These are phyloP conservation scores for Drosophila lini DNA, from an alignment of 1,140 invertebrate genomes.

Conservation along the genomic window DNA sequence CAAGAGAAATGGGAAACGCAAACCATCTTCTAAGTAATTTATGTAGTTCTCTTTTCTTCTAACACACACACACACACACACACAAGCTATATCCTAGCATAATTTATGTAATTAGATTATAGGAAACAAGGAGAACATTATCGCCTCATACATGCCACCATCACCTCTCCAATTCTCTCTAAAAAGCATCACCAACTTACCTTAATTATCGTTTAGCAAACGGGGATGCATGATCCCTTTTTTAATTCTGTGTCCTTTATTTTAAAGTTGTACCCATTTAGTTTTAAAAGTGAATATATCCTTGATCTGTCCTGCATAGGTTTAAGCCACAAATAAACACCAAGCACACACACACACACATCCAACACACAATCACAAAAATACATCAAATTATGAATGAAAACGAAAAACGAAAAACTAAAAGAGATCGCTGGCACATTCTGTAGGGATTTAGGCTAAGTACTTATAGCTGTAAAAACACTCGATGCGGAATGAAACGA, in stretches of 20 bases:
- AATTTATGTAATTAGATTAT: constrained; percentile 60
- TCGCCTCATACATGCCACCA: constrained; percentile 37
- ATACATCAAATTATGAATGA: constrained; percentile 27
- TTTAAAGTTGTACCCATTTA: constrained; percentile 30
- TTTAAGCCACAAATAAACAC: constrained; percentile 13
- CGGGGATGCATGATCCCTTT: constrained; percentile 1
- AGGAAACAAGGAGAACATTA: constrained; percentile 27
- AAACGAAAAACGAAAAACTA: constrained; percentile 3
- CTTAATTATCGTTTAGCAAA: constrained; percentile 13
- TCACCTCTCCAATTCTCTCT: constrained; percentile 9
- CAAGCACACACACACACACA: constrained; percentile 8
- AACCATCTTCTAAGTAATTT: constrained; percentile 46
- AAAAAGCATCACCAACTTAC: constrained; percentile 33
- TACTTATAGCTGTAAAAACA: constrained; percentile 30
- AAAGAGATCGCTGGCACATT: constrained; percentile 37
- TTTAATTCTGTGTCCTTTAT: constrained; percentile 15
- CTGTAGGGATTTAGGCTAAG: constrained; percentile 40
- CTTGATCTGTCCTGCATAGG: constrained; percentile 34
- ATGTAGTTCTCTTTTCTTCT: constrained; percentile 50
- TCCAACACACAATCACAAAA: constrained; percentile 19
- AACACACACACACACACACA: constrained; percentile 34
- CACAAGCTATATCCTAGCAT: constrained; percentile 53
- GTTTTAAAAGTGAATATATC: constrained; percentile 1
- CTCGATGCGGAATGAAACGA: background rate
- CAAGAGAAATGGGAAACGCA: constrained; percentile 30